phyloP scores from a whole-genome alignment of 2,113 vertebrate species.

The Peromyscus californicus region DNA sequence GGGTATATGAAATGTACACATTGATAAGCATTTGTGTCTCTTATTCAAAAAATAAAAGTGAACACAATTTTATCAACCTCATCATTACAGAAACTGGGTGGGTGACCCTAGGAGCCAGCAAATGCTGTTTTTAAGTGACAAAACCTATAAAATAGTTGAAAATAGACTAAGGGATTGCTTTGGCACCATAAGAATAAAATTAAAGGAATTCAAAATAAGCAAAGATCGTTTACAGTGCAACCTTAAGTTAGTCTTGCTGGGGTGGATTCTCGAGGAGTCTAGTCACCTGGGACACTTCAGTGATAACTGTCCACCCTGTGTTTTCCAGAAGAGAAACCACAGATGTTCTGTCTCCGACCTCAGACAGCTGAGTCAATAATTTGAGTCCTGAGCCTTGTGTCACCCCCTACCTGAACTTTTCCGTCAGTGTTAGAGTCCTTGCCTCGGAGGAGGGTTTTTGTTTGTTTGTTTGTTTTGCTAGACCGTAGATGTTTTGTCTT shows the following conservation, averaged over 20 bases:
- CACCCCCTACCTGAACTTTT: background rate
- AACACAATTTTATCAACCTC: background rate
- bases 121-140: background rate
- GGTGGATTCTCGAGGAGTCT: background rate
- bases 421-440: background rate
- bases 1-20: background rate
- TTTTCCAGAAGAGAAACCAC: background rate
- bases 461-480: too few relatives aligned
- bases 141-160: background rate
- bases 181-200: background rate
- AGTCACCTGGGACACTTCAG: background rate
- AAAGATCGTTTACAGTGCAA: background rate
- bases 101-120: too few relatives aligned
- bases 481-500: fast-evolving
- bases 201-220: background rate
- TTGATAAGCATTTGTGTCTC: background rate
- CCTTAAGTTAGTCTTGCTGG: background rate
- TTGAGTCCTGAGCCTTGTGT: background rate
- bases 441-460: background rate
- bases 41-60: background rate
- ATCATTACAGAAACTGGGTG: background rate
- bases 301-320: background rate
- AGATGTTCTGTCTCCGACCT: background rate
- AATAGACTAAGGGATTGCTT: background rate
- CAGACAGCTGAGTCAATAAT: background rate